phyloP scores from a whole-genome alignment of 2,113 vertebrate species.

The Spermophilus dauricus region DNA sequence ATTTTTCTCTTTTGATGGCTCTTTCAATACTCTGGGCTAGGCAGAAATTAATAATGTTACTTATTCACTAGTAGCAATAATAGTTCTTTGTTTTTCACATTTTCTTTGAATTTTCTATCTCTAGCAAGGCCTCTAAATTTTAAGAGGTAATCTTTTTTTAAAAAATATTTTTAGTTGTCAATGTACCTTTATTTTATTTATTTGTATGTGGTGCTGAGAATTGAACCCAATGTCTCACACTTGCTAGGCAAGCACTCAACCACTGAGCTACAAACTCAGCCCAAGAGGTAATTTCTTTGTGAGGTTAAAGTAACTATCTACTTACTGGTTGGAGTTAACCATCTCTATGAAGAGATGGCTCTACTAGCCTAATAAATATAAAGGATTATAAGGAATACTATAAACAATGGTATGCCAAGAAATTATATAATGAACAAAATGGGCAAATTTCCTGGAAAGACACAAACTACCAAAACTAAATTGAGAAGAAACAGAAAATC shows the following conservation, averaged over 20 bases:
- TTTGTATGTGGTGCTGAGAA: no score
- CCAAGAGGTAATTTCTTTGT: slow-evolving; percentile 16
- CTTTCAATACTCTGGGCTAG: not conserved
- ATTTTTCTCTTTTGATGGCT: not conserved
- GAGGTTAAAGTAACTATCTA: not conserved
- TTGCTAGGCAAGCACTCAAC: no score
- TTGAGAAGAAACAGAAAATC: not conserved
- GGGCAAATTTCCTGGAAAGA: slow-evolving; percentile 6
- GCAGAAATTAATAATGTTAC: not conserved
- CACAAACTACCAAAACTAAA: not conserved
- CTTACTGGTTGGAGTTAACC: slow-evolving; percentile 20
- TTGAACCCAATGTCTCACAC: no score
- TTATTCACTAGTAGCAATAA: not conserved
- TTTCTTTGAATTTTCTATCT: slow-evolving; percentile 3
- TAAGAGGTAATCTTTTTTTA: not conserved
- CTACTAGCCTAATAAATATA: not conserved
- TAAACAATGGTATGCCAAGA: not conserved
- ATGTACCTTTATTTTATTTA: no score
- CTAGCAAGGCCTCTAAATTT: not conserved
- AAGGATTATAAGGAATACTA: not conserved
- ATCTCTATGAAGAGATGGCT: not conserved
- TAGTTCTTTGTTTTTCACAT: not conserved
- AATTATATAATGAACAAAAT: not conserved
- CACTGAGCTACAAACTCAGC: no score
- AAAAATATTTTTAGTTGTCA: no score